Evolutionary conservation across 1,140 invertebrate genomes (phyloP).

Genomic region (Limonius californicus): DNA sequence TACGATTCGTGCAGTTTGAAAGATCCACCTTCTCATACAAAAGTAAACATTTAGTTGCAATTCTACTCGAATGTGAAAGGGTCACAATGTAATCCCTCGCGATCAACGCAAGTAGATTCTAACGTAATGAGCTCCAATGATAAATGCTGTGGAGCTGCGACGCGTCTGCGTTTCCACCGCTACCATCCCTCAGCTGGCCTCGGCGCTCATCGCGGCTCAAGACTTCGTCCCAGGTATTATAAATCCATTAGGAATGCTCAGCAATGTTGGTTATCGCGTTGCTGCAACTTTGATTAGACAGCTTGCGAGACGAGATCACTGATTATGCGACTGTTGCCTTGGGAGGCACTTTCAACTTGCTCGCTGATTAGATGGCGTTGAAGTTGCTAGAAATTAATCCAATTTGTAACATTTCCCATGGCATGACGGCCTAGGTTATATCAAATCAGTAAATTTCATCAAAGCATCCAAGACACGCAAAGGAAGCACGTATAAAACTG

Average conservation of each 20-base stretch:
- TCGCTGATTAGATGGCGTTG: constrained; percentile 18
- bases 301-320: constrained; percentile 32
- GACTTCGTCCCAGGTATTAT: constrained; percentile 33
- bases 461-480: too few relatives aligned
- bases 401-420: constrained; percentile 4
- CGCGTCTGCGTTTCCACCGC: constrained; percentile 34
- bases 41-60: constrained; percentile 1
- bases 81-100: constrained; percentile 3
- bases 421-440: too few relatives aligned
- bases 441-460: too few relatives aligned
- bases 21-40: too few relatives aligned
- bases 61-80: background rate
- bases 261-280: constrained; percentile 28
- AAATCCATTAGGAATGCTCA: constrained; percentile 38
- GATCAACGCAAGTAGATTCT: constrained; percentile 21
- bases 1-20: too few relatives aligned
- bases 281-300: constrained; percentile 31
- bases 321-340: constrained; percentile 41
- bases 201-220: constrained; percentile 22
- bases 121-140: constrained; percentile 34
- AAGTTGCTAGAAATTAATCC: background rate
- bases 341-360: constrained; percentile 29
- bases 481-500: too few relatives aligned
- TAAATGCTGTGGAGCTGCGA: constrained; percentile 29
- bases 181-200: constrained; percentile 29